These are phyloP conservation scores for Astropecten irregularis DNA, from an alignment of 53 echinoderm and acorn worm species.

Conservation along the genomic window DNA sequence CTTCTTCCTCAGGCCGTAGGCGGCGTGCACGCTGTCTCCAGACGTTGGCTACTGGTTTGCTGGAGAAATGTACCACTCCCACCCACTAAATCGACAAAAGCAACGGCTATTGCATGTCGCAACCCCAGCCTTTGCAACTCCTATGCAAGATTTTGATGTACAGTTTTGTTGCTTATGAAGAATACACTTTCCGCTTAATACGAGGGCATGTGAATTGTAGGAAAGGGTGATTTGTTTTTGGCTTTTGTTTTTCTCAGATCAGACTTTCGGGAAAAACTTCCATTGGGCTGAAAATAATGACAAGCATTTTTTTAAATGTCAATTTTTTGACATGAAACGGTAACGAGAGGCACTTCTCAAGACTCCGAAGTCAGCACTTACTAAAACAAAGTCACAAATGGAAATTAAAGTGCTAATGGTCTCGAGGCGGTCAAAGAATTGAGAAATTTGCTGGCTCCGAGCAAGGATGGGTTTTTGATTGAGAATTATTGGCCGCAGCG, in stretches of 20 bases:
- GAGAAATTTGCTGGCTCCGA: neutral
- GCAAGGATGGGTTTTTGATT: slow-evolving; percentile 25
- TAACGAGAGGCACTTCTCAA: neutral
- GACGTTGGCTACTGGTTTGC: neutral
- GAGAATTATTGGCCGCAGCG: slow-evolving; percentile 36
- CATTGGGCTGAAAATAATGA: no score
- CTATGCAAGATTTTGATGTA: no score
- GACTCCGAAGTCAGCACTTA: slow-evolving; percentile 42
- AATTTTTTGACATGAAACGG: neutral
- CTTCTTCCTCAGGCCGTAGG: slow-evolving; percentile 4
- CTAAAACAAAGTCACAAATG: slow-evolving; percentile 57
- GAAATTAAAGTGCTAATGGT: slow-evolving; percentile 54
- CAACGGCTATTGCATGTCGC: slow-evolving; percentile 8
- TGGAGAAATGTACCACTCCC: neutral
- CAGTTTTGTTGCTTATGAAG: no score
- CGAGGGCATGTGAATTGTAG: no score
- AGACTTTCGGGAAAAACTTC: no score
- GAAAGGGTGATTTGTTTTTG: no score
- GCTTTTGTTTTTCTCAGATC: no score
- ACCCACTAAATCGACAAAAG: neutral
- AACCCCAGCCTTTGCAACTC: no score
- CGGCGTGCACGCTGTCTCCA: neutral
- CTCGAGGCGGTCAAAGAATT: slow-evolving; percentile 19
- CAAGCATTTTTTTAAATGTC: neutral
- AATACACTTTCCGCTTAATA: no score